Conservation (phyloP, 2,888 invertebrate species). For the Eupithecia subumbrata region DNA sequence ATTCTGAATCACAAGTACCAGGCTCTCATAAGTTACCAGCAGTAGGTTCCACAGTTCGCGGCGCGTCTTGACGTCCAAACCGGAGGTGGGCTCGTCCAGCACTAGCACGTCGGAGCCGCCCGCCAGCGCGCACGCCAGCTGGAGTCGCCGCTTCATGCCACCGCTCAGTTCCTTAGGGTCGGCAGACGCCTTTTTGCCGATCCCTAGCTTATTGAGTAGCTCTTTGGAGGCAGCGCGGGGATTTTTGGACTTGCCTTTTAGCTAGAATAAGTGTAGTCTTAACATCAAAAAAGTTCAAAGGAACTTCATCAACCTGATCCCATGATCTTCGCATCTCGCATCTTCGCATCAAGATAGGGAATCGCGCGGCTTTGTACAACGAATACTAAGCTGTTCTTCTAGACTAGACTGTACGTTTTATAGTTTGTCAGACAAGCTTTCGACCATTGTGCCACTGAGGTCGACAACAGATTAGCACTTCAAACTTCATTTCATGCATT, state of each 20-base stretch:
- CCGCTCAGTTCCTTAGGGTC: conserved; percentile 51
- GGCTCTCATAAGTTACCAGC: conserved; percentile 12
- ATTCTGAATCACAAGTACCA: conserved; percentile 6
- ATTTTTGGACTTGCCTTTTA: not conserved
- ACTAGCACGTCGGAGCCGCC: conserved; percentile 88
- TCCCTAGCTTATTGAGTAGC: conserved; percentile 16
- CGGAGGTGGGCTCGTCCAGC: conserved; percentile 87
- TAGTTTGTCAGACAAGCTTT: too few relatives aligned
- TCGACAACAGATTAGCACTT: too few relatives aligned
- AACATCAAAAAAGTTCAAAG: not conserved
- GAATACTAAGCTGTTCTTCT: too few relatives aligned
- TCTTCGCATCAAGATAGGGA: not conserved
- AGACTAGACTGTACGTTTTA: too few relatives aligned
- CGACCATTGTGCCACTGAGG: too few relatives aligned
- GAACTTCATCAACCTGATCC: not conserved
- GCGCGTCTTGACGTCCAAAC: conserved; percentile 18
- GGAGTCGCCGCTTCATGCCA: conserved; percentile 81
- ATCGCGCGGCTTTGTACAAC: not conserved
- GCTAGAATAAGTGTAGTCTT: not conserved
- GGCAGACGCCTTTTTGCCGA: conserved; percentile 52
- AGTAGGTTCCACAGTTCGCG: conserved; percentile 23
- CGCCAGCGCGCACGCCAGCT: conserved; percentile 93
- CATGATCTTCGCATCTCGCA: not conserved
- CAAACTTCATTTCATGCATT: too few relatives aligned
- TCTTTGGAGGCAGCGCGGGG: not conserved